Evolutionary conservation across 2,113 vertebrate species (phyloP).

Genomic region (Xyrauchen texanus): DNA sequence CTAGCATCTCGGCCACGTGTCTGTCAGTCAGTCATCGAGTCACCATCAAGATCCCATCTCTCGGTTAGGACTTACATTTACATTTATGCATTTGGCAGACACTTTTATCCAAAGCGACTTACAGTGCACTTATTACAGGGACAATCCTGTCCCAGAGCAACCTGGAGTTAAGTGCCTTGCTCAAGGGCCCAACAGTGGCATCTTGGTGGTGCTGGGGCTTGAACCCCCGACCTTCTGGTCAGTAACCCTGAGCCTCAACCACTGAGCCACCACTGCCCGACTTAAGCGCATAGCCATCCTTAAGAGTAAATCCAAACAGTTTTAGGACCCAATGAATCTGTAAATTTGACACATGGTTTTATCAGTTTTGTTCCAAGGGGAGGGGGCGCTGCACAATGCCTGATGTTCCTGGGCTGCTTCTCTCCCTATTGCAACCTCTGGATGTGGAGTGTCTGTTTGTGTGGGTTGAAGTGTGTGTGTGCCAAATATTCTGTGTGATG

Average conservation of each 20-base stretch:
- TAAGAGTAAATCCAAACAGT: slow-evolving; percentile 48
- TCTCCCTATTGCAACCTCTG: slow-evolving; percentile 69
- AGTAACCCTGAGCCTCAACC: too few species aligned
- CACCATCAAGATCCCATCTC: slow-evolving; percentile 69
- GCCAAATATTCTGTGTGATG: slow-evolving; percentile 12
- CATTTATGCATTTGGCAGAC: too few species aligned
- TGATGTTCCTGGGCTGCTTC: slow-evolving; percentile 76
- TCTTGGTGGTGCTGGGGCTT: too few species aligned
- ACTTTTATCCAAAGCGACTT: too few species aligned
- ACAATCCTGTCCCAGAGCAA: too few species aligned
- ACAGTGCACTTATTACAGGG: too few species aligned
- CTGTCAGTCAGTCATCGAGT: slow-evolving; percentile 78
- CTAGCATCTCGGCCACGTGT: slow-evolving; percentile 73
- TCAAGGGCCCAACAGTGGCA: too few species aligned
- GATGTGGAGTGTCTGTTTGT: slow-evolving; percentile 56
- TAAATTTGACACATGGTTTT: slow-evolving; percentile 32
- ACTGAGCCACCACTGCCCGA: too few species aligned
- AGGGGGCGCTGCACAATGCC: slow-evolving; percentile 67
- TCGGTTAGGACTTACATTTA: slow-evolving; percentile 66
- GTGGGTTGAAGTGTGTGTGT: slow-evolving; percentile 34
- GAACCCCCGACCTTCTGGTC: too few species aligned
- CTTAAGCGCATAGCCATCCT: slow-evolving; percentile 43
- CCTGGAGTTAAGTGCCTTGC: too few species aligned
- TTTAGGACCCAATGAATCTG: slow-evolving; percentile 63
- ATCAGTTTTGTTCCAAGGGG: slow-evolving; percentile 54